These are phyloP conservation scores for Microctonus aethiopoides DNA, from an alignment of 2,888 invertebrate species.

Conservation along the genomic window DNA sequence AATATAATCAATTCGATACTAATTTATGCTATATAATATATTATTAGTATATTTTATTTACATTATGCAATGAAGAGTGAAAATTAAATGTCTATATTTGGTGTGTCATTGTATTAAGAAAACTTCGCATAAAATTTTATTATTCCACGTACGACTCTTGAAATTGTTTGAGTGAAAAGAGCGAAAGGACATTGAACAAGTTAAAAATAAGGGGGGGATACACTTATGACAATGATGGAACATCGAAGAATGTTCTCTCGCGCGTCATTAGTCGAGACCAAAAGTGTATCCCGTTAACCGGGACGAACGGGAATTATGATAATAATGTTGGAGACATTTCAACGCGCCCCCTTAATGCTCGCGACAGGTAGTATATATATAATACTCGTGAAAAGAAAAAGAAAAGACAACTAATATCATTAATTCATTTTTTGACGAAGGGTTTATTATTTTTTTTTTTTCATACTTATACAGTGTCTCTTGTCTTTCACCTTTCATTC, in stretches of 20 bases:
- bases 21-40: background rate
- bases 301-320: slow-evolving; percentile 31
- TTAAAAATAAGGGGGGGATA: slow-evolving; percentile 4
- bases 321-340: slow-evolving; percentile 25
- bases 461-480: background rate
- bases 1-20: background rate
- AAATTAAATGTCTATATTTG: background rate
- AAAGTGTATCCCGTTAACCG: slow-evolving; percentile 34
- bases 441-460: too few relatives aligned
- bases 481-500: slow-evolving; percentile 11
- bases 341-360: slow-evolving; percentile 22
- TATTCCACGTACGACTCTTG: slow-evolving; percentile 39
- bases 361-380: slow-evolving; percentile 1
- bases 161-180: slow-evolving; percentile 33
- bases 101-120: background rate
- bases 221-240: background rate
- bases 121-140: slow-evolving; percentile 25
- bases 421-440: slow-evolving; percentile 23
- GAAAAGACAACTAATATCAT: slow-evolving; percentile 21
- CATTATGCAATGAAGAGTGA: background rate
- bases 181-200: slow-evolving; percentile 7
- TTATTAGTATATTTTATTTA: background rate
- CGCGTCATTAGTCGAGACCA: slow-evolving; percentile 39
- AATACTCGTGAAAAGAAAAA: background rate
- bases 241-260: slow-evolving; percentile 31